Evolutionary conservation across 2,888 invertebrate genomes (phyloP).

Genomic region (Julus scandinavius): DNA sequence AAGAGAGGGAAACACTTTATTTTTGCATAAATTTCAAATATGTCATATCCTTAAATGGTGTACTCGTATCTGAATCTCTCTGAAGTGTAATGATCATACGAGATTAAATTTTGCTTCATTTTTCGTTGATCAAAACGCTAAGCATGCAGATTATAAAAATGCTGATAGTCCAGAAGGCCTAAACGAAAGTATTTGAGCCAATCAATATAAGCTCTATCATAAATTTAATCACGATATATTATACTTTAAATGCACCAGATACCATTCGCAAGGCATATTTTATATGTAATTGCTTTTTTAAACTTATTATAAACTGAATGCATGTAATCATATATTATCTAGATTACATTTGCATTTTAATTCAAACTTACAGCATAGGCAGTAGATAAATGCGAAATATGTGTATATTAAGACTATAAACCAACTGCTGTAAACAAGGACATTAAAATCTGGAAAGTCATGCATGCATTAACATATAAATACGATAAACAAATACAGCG

Average conservation of each 20-base stretch:
- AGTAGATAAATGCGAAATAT: background rate
- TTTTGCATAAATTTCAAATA: background rate
- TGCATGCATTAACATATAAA: background rate
- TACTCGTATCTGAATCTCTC: background rate
- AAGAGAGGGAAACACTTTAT: background rate
- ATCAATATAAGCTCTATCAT: background rate
- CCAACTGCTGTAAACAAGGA: background rate
- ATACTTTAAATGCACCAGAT: background rate
- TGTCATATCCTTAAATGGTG: background rate
- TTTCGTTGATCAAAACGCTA: background rate
- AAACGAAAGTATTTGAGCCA: background rate
- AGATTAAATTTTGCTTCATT: conserved; percentile 24
- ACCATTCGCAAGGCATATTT: background rate
- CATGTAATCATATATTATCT: background rate
- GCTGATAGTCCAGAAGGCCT: background rate
- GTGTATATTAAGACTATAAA: background rate
- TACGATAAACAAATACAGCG: background rate
- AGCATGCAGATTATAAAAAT: background rate
- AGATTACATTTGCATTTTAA: conserved; percentile 10
- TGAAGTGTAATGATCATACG: background rate
- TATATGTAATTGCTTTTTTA: background rate
- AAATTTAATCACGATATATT: background rate
- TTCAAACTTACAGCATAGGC: background rate
- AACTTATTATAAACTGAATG: background rate
- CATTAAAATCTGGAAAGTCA: background rate